Evolutionary conservation across 2,797 vertebrate genomes (phyloP), one percentile per base, ranked within the genome.

Genomic region (Siniperca obscura): DNA sequence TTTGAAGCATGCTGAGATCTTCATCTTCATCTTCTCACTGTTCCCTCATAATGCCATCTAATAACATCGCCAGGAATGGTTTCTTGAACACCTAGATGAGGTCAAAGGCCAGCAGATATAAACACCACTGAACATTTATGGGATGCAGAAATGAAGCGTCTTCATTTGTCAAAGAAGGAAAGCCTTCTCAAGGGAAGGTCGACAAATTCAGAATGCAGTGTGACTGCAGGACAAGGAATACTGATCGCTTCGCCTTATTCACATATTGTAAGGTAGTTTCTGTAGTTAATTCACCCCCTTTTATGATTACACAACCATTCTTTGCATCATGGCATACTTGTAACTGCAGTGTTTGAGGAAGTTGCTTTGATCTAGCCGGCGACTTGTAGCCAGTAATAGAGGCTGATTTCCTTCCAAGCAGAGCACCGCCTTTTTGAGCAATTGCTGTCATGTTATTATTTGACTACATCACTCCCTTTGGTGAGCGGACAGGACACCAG

Each of bases 401-500:
- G 70, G 53, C 87, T 79, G 76, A 90, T 84, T 89, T 90, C 25
- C 74, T 52, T 50, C 75, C 81, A 60, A 86, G 81, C 57, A 12
- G 75, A 83, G 70, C 36, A 1, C 55, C 34, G 70, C 27, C 66
- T 74, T 76, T 76, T 84, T 69, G 14, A 68, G 74, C 60, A 66
- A 69, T 84, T 85, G 78, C 13, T 70, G 52, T 81, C 72, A 38
- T 83, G 74, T 73, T 85, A 67, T 85, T 76, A 69, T 86, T 38
- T 79, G 79, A 85, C 71, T 76, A 73, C 14, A 9, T 75, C 12
- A 3, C 68, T 89, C 55, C 68, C 66, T 80, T 84, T 70, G 57
- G 72, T 59, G 61, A 94, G 93, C 84, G 83, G 90, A 94, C 91
- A 89, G 90, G 85, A 92, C 86, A 87, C 93, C 91, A 92, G 82